A percentile compares a stretch with the other conserved stretches of the same genome.
phyloP scores from a whole-genome alignment of 2,113 vertebrate species.

The Orthochromis indermauri region DNA sequence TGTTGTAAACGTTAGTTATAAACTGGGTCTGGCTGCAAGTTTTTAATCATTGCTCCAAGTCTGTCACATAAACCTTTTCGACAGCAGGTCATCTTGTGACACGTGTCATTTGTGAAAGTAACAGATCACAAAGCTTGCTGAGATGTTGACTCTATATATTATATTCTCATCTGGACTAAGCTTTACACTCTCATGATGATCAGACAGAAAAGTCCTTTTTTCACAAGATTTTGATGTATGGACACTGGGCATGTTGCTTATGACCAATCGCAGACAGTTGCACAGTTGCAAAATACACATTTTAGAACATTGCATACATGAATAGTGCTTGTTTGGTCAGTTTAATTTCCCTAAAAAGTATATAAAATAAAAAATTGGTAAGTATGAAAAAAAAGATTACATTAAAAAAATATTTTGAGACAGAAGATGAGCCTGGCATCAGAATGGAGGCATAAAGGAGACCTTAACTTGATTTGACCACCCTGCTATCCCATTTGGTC shows the following conservation, averaged over 20 bases:
- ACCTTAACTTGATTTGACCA: accelerated
- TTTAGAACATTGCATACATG: neutral
- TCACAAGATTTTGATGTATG: neutral
- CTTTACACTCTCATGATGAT: neutral
- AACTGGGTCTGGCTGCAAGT: neutral
- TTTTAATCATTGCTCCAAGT: neutral
- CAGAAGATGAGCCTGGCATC: neutral
- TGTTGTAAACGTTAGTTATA: neutral
- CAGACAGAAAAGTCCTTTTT: neutral
- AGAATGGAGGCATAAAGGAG: neutral
- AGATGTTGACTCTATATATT: neutral
- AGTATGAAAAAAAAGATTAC: neutral
- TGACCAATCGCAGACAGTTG: neutral
- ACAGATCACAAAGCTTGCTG: neutral
- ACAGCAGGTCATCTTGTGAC: neutral
- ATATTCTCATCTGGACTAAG: neutral
- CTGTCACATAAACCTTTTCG: neutral
- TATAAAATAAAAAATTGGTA: neutral
- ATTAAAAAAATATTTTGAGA: neutral
- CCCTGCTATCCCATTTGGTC: neutral
- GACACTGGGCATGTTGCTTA: neutral
- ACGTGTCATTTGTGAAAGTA: neutral
- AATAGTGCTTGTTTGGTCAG: neutral
- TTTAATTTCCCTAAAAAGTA: neutral
- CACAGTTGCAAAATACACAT: neutral